phyloP scores from a whole-genome alignment of 2,888 invertebrate species.

The Tetropium fuscum region DNA sequence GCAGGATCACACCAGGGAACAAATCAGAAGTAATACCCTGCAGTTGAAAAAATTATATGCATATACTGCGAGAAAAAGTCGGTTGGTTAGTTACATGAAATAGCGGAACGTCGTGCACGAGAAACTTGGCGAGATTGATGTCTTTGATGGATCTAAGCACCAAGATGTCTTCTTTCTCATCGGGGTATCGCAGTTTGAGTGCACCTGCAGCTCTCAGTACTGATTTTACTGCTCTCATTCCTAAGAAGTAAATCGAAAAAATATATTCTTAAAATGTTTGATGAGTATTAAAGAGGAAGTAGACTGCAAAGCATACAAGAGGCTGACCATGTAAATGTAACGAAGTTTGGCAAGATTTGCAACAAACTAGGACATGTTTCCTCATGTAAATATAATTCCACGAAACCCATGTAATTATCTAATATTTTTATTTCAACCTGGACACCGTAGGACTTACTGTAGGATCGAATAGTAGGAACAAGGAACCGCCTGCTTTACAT shows the following conservation, averaged over 20 bases:
- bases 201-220: conserved; percentile 93
- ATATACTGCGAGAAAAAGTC: no score
- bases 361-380: no score
- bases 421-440: no score
- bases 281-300: background rate
- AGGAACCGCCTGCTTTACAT: no score
- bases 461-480: no score
- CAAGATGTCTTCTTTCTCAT: conserved; percentile 88
- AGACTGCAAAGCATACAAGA: no score
- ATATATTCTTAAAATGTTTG: background rate
- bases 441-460: no score
- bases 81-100: conserved; percentile 80
- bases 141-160: conserved; percentile 92
- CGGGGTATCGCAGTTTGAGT: conserved; percentile 88
- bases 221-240: conserved; percentile 95
- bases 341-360: no score
- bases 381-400: no score
- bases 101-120: conserved; percentile 88
- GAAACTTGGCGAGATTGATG: conserved; percentile 94
- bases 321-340: no score
- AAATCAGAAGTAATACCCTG: conserved; percentile 93
- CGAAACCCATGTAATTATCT: no score
- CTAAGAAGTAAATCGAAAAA: conserved; percentile 58
- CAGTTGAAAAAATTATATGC: conserved; percentile 53
- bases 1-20: conserved; percentile 87